A percentile compares a stretch with the other conserved stretches of the same genome.
phyloP scores from a whole-genome alignment of 2,113 vertebrate species.

The Notarius lentiginosus region DNA sequence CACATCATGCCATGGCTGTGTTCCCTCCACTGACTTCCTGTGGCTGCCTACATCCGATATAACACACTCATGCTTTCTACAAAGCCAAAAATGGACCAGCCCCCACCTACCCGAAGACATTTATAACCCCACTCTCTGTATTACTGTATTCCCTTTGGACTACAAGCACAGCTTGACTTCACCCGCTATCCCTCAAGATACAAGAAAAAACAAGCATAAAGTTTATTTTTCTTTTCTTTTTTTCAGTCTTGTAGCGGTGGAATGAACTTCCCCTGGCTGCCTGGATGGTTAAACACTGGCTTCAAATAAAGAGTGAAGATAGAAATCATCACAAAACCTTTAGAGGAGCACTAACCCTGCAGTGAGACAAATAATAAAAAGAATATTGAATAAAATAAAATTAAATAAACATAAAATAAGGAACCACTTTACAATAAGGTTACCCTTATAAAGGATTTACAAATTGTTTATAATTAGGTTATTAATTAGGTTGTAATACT shows the following conservation, averaged over 20 bases:
- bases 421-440: too few relatives aligned
- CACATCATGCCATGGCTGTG: not conserved
- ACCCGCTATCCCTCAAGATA: not conserved
- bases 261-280: not conserved
- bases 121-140: not conserved
- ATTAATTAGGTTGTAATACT: too few relatives aligned
- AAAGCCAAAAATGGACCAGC: slow-evolving; percentile 3
- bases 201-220: not conserved
- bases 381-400: not conserved
- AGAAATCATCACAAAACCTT: not conserved
- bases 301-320: not conserved
- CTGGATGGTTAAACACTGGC: not conserved
- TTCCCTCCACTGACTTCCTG: not conserved
- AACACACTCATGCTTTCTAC: not conserved
- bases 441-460: too few relatives aligned
- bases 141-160: not conserved
- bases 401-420: too few relatives aligned
- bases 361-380: not conserved
- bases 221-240: not conserved
- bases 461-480: too few relatives aligned
- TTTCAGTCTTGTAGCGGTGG: not conserved
- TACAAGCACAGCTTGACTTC: not conserved
- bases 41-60: not conserved
- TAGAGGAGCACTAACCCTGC: not conserved
- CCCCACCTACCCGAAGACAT: not conserved